Conservation (phyloP, 2,888 invertebrate species). For the Halictus quadricinctus region DNA sequence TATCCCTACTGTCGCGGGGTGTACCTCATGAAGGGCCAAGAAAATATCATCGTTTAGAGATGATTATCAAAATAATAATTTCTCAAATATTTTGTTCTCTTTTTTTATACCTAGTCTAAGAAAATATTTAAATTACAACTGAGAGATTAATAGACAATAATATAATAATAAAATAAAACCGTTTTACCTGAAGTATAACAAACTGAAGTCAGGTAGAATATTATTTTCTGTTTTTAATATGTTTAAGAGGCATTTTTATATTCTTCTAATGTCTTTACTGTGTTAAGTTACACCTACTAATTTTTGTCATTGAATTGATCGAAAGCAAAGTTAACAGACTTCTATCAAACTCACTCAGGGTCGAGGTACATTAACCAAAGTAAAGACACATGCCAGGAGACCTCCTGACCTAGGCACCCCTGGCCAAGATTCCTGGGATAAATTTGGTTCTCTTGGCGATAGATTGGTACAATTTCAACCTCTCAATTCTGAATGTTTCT, state of each 20-base stretch:
- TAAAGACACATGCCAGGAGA: conserved; percentile 2
- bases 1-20: too few species aligned
- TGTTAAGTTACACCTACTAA: background rate
- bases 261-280: background rate
- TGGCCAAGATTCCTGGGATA: background rate
- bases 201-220: background rate
- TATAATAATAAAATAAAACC: too few species aligned
- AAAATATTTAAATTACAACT: too few species aligned
- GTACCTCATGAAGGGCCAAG: too few species aligned
- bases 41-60: too few species aligned
- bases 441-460: conserved; percentile 1
- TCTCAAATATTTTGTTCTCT: too few species aligned
- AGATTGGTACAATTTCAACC: background rate
- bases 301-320: background rate
- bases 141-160: too few species aligned
- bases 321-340: background rate
- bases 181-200: too few species aligned
- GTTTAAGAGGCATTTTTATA: background rate
- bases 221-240: background rate
- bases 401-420: background rate
- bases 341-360: background rate
- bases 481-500: background rate
- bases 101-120: too few species aligned
- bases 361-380: background rate
- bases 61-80: too few species aligned